Evolutionary conservation across 2,888 invertebrate genomes (phyloP).

Genomic region (Oscheius sp.): DNA sequence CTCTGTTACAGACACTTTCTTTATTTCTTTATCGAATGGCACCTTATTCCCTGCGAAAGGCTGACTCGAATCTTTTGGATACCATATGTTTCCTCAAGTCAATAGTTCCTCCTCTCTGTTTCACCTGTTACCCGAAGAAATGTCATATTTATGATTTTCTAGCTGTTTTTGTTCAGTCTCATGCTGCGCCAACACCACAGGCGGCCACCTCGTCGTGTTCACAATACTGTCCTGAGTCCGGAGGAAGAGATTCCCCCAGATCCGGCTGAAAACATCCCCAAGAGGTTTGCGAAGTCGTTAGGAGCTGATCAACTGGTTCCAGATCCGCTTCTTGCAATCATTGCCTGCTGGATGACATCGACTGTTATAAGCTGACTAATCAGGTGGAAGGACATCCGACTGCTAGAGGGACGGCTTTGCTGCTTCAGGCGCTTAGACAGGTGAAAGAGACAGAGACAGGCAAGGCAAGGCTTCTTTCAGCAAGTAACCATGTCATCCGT

Average conservation of each 20-base stretch:
- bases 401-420: conserved; percentile 59
- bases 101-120: not conserved
- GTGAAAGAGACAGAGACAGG: conserved; percentile 29
- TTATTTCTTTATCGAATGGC: no score
- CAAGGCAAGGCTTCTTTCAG: conserved; percentile 13
- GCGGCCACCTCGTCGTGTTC: conserved; percentile 31
- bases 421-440: conserved; percentile 68
- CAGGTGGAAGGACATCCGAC: conserved; percentile 63
- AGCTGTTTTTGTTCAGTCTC: conserved; percentile 1
- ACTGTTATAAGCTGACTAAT: conserved; percentile 54
- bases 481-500: conserved; percentile 52
- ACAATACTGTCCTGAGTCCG: not conserved
- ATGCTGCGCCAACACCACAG: conserved; percentile 7
- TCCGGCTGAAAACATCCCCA: conserved; percentile 5
- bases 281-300: not conserved
- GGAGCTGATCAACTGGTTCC: conserved; percentile 7
- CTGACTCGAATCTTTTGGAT: no score
- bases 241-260: conserved; percentile 27
- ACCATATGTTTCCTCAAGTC: no score
- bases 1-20: no score
- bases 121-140: not conserved
- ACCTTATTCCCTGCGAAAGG: no score
- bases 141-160: not conserved
- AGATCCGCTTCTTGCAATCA: conserved; percentile 24
- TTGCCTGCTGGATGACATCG: conserved; percentile 53